Evolutionary conservation across 2,797 vertebrate species (phyloP).

Genomic region (Girardinus metallicus): DNA sequence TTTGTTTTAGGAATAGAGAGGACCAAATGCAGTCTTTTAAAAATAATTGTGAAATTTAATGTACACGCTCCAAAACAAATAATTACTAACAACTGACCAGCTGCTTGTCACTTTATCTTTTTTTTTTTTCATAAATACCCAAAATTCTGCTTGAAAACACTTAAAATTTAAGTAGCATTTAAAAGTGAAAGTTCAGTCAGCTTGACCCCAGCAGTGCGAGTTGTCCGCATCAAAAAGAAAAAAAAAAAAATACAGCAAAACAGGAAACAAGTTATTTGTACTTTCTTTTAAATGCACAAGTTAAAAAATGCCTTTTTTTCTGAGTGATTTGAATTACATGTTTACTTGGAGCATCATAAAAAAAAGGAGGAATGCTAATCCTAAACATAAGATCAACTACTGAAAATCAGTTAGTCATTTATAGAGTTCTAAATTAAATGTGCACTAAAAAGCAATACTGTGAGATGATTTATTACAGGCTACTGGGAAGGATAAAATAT

Average conservation of each 20-base stretch:
- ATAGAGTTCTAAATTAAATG: constrained; percentile 23
- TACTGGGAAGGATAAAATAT: constrained; percentile 9
- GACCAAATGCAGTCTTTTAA: neutral
- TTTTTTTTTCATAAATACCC: neutral
- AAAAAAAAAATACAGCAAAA: neutral
- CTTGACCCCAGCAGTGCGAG: neutral
- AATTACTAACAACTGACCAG: too few species aligned
- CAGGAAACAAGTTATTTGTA: neutral
- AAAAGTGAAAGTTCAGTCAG: neutral
- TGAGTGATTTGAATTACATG: neutral
- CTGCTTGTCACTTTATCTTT: neutral
- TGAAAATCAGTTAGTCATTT: constrained; percentile 16
- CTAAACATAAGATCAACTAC: constrained; percentile 18
- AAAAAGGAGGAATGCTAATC: constrained; percentile 7
- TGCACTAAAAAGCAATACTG: neutral
- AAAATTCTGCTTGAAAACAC: neutral
- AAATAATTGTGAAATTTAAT: neutral
- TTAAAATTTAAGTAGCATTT: neutral
- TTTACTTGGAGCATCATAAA: neutral
- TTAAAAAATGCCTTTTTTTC: neutral
- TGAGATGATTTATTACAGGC: constrained; percentile 31
- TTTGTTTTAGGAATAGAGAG: neutral
- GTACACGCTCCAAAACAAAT: neutral
- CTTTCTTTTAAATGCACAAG: neutral
- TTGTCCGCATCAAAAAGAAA: neutral